A percentile compares a stretch with the other conserved stretches of the same genome.
Evolutionary conservation across 2,113 vertebrate genomes (phyloP).

Genomic region (Hiodon alosoides): DNA sequence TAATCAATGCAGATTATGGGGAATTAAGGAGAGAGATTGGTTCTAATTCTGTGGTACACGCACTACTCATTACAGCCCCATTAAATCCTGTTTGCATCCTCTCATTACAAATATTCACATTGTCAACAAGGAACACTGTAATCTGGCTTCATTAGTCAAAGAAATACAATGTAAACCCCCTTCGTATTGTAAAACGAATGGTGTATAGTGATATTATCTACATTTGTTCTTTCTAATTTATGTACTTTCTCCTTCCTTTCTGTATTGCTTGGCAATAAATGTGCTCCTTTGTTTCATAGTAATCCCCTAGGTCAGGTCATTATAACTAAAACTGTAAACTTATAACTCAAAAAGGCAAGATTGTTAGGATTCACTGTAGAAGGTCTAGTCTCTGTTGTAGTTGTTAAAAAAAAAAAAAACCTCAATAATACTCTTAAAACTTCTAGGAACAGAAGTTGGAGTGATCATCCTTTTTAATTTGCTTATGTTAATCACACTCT

Average conservation of each 20-base stretch:
- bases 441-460: too few species aligned
- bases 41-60: background rate
- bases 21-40: background rate
- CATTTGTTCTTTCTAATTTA: too few species aligned
- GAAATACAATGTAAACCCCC: too few species aligned
- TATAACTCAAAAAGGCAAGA: background rate
- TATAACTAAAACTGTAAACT: too few species aligned
- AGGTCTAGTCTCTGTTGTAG: background rate
- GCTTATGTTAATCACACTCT: background rate
- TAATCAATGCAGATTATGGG: background rate
- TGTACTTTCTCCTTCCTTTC: too few species aligned
- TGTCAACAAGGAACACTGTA: background rate
- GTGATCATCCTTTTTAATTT: conserved; percentile 1
- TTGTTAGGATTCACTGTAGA: background rate
- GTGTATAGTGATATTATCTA: background rate
- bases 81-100: background rate
- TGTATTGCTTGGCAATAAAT: background rate
- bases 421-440: background rate
- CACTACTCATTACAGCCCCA: background rate
- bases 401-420: background rate
- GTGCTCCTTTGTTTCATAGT: background rate
- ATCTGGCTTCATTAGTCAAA: background rate
- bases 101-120: too few species aligned
- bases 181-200: too few species aligned
- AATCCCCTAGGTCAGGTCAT: too few species aligned